Base-by-base conservation (phyloP, 2,888 invertebrate genomes). In the Rhabditophanes sp. region DNA sequence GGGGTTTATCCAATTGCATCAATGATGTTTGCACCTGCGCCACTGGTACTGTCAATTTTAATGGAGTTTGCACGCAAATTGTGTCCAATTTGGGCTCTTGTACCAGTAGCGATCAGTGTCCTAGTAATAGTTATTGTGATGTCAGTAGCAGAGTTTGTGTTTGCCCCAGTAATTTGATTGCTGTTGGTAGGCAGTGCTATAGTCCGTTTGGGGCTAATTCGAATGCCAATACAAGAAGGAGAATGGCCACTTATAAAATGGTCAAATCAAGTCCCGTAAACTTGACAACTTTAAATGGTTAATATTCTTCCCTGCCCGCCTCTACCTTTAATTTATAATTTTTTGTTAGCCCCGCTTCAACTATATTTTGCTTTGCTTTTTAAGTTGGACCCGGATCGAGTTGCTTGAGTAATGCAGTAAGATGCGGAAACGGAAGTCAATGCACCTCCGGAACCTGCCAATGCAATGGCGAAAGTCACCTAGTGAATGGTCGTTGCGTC, bases 361-460 rank as follows among this genome's bases (percentile, higher is more conserved):
- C n/a, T n/a, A n/a, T n/a, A n/a, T n/a, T n/a, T n/a, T n/a, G n/a
- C n/a, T n/a, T n/a, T n/a, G n/a, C n/a, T n/a, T n/a, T n/a, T 25
- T 29, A 20, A 37, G 37, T 44, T 2, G 40, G 39, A 2, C 46
- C 51, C 11, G 59, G 59, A 19, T 46, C 49, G 20, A 33, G 45
- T 12, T 59, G 59, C 34, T 43, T 51, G 2, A 33, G 48, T 24
- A 37, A 46, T 9, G 56, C 49, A 7, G 51, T 51, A 3, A 42
- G 35, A n/a, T 61, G 61, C 33, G 53, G 45, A 7, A 54, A 54
- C 27, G 53, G 53, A 17, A 53, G 54, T 1, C 37, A 42, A 18
- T 62, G 62, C 30, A 42, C 51, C 6, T 35, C 41, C 9, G 58
- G 58, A 14, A 31, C 43, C 8, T 62, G 62, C 39, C 44, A 48